Percentiles rank a stretch among this genome's conserved stretches.
Evolutionary conservation across 2,888 invertebrate genomes (phyloP).

Genomic region (Hydroisotoma schaefferi): DNA sequence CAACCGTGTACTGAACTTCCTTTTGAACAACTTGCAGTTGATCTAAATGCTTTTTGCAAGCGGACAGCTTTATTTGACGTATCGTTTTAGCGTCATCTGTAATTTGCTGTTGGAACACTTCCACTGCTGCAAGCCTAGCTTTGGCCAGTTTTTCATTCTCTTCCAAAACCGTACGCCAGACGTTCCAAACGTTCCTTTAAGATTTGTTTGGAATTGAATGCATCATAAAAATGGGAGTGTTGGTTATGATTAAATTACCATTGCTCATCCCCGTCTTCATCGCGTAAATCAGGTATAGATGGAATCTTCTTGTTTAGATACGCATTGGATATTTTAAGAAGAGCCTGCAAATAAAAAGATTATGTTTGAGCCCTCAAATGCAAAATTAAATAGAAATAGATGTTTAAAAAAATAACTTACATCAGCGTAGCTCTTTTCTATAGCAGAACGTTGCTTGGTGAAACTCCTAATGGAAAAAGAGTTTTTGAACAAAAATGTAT

Average conservation of each 20-base stretch:
- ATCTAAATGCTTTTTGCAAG: slow-evolving; percentile 78
- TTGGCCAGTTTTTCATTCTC: slow-evolving; percentile 91
- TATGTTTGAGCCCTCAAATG: not conserved
- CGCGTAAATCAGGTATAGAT: slow-evolving; percentile 83
- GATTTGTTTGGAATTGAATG: not conserved
- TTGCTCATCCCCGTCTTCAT: slow-evolving; percentile 84
- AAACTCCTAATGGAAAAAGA: slow-evolving; percentile 66
- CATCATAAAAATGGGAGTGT: not conserved
- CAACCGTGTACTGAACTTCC: slow-evolving; percentile 78
- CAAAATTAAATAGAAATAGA: not conserved
- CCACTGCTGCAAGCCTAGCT: slow-evolving; percentile 85
- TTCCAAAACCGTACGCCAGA: slow-evolving; percentile 93
- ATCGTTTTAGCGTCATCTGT: slow-evolving; percentile 87
- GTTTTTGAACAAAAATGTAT: no score
- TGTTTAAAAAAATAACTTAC: slow-evolving; percentile 56
- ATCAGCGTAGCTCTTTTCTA: slow-evolving; percentile 93
- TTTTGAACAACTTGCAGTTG: slow-evolving; percentile 81
- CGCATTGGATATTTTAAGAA: slow-evolving; percentile 85
- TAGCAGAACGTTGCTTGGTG: slow-evolving; percentile 82
- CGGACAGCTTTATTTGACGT: slow-evolving; percentile 75
- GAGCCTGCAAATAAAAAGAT: slow-evolving; percentile 60
- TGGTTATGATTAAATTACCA: slow-evolving; percentile 56
- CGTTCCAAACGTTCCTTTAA: slow-evolving; percentile 92
- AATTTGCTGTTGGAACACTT: slow-evolving; percentile 91
- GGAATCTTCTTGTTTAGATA: slow-evolving; percentile 91